Conservation (phyloP, 2,113 vertebrate genomes). For the Mesocricetus auratus region DNA sequence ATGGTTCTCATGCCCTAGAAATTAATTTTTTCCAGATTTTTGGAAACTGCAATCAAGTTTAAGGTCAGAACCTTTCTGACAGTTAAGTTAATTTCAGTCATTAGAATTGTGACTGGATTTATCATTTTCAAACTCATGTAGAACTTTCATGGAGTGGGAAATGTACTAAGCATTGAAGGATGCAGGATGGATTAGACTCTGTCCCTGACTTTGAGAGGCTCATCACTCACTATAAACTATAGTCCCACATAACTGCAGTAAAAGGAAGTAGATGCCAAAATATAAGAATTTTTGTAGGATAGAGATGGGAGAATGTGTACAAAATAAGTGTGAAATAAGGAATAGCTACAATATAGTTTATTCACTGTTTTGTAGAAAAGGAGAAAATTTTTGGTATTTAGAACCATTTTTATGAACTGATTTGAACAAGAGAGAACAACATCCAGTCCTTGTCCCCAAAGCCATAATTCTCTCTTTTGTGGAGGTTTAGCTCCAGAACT, state of each 20-base stretch:
- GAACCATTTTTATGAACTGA: background rate
- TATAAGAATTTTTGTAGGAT: background rate
- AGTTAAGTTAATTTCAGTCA: background rate
- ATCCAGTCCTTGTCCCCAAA: background rate
- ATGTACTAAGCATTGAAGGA: background rate
- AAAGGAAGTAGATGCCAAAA: constrained; percentile 20
- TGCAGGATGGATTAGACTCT: background rate
- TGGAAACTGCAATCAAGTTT: background rate
- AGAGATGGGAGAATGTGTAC: background rate
- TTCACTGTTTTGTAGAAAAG: background rate
- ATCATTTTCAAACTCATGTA: background rate
- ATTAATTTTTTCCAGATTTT: background rate
- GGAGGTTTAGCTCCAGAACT: background rate
- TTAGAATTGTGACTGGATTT: background rate
- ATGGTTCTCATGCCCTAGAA: background rate
- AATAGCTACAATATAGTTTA: background rate
- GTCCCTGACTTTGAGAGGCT: background rate
- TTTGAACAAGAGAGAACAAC: background rate
- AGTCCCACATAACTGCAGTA: background rate
- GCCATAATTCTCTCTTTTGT: background rate
- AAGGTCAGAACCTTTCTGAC: background rate
- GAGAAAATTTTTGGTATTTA: background rate
- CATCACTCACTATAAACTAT: constrained; percentile 23
- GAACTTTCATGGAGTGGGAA: background rate
- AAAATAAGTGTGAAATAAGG: background rate